phyloP scores from a whole-genome alignment of 2,888 invertebrate species.

The Poecilus cupreus region DNA sequence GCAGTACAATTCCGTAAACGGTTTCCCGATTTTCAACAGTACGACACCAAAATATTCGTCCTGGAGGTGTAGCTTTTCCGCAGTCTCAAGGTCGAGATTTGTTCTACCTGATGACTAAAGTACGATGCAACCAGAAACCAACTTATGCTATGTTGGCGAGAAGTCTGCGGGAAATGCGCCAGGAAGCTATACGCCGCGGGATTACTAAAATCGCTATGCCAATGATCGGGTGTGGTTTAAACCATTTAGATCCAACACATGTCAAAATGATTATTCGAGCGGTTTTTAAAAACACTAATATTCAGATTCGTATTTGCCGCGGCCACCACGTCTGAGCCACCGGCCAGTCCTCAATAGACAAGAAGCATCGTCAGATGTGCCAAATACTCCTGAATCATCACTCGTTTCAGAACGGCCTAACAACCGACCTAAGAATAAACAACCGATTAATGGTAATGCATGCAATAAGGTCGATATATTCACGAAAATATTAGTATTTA shows the following conservation, averaged over 20 bases:
- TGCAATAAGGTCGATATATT: no score
- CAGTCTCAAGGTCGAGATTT: neutral
- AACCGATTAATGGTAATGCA: no score
- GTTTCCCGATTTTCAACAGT: neutral
- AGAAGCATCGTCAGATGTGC: no score
- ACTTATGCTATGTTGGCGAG: neutral
- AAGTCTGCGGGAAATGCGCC: conserved; percentile 65
- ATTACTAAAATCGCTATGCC: conserved; percentile 75
- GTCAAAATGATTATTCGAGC: conserved; percentile 71
- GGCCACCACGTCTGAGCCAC: no score
- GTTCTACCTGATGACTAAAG: no score
- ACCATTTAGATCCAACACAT: conserved; percentile 75
- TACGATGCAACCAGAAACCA: neutral
- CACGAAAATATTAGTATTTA: no score
- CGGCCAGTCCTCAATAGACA: no score
- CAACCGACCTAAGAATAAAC: no score
- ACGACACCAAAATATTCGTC: neutral
- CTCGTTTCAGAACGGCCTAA: no score
- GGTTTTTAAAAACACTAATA: conserved; percentile 71
- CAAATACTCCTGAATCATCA: no score
- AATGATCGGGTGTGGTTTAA: conserved; percentile 77
- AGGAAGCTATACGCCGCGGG: conserved; percentile 69
- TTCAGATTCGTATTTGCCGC: conserved; percentile 71
- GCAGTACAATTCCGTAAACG: conserved; percentile 1
- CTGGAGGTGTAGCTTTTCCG: conserved; percentile 25